phyloP scores from a whole-genome alignment of 1,140 invertebrate species.

The Trichomalopsis sarcophagae region DNA sequence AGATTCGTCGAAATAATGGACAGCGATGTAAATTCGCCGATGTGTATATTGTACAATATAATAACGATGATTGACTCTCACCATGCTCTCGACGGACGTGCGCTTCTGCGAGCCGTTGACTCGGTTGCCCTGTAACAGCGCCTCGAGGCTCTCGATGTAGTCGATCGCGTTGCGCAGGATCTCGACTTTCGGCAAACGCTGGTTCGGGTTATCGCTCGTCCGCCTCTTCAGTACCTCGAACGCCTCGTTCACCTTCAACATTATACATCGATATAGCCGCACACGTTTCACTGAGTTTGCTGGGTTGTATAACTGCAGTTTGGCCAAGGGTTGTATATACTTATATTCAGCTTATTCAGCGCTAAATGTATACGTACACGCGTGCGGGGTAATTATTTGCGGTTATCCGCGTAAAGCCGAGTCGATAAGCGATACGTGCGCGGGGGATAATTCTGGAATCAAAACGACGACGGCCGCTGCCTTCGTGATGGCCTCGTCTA shows the following conservation, averaged over 20 bases:
- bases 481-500: background rate
- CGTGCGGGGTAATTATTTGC: too few relatives aligned
- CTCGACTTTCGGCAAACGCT: conserved; percentile 97
- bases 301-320: too few relatives aligned
- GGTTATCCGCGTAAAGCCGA: too few relatives aligned
- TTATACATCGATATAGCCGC: background rate
- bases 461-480: too few relatives aligned
- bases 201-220: conserved; percentile 95
- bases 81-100: conserved; percentile 64
- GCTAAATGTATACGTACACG: too few relatives aligned
- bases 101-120: conserved; percentile 64
- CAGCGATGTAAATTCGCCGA: background rate
- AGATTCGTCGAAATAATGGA: too few relatives aligned
- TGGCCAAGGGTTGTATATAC: too few relatives aligned
- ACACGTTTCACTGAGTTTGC: background rate
- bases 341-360: too few relatives aligned
- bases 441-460: background rate
- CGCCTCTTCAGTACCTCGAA: conserved; percentile 95
- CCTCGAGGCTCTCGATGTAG: conserved; percentile 96
- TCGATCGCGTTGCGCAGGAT: conserved; percentile 97
- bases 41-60: too few relatives aligned
- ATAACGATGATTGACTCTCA: conserved; percentile 55
- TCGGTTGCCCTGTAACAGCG: conserved; percentile 79
- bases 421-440: background rate
- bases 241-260: conserved; percentile 93